These are phyloP conservation scores for Mustelus asterias DNA, from an alignment of 2,113 vertebrate species.

Conservation along the genomic window DNA sequence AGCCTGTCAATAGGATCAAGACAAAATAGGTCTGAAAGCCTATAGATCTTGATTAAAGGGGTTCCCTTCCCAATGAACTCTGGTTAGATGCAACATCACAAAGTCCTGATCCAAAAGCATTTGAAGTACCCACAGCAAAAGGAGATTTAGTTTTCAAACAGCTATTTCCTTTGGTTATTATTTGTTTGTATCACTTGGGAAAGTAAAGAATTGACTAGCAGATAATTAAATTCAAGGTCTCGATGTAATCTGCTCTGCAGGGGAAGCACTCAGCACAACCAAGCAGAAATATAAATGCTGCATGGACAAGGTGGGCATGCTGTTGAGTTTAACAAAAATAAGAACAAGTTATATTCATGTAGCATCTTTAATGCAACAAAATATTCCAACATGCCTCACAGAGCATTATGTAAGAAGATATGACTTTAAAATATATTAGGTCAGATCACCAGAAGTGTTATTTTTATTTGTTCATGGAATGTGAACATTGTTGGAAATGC, in stretches of 20 bases:
- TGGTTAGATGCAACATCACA: constrained; percentile 19
- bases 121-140: neutral
- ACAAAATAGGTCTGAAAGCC: neutral
- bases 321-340: neutral
- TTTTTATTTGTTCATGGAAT: neutral
- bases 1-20: constrained; percentile 28
- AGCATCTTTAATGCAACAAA: neutral
- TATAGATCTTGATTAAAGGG: constrained; percentile 18
- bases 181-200: constrained; percentile 10
- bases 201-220: neutral
- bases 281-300: neutral
- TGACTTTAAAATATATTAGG: neutral
- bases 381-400: neutral
- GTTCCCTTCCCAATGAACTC: neutral
- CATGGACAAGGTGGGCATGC: neutral
- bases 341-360: neutral
- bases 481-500: too few species aligned
- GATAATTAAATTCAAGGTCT: constrained; percentile 35
- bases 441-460: neutral
- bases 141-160: constrained; percentile 30
- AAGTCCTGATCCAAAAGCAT: neutral
- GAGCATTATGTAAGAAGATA: neutral
- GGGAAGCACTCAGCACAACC: neutral
- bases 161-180: constrained; percentile 33
- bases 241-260: neutral